Evolutionary conservation across 2,888 invertebrate species (phyloP), one percentile per base, ranked within the genome.

Genomic region (Nebria brevicollis): DNA sequence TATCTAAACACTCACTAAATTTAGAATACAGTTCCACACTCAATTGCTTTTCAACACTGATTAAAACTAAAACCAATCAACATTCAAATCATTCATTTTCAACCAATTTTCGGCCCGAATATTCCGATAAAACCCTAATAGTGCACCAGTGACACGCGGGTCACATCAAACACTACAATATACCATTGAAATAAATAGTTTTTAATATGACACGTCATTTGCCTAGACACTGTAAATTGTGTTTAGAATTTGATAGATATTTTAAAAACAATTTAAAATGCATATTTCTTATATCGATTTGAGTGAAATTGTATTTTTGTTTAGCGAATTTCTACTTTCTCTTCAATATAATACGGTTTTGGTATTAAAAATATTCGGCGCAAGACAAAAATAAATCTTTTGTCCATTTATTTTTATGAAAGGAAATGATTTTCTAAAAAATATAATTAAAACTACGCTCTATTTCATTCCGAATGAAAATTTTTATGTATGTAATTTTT

Each of bases 1-100:
- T 54, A 70, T 70, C 70, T n/a, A 66, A 20, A 25, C 6, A 70
- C 26, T 25, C 70, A 20, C 70, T 25, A 70, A 20, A 34, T 25
- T 70, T 34, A 34, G 25, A 70, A 70, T 26, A 70, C 70, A 15
- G 25, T 70, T 70, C 11, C 11, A n/a, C 70, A 70, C 20, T 13
- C 70, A 26, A 70, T 54, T 54, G 4, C 4, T 54, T 54, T 54
- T 13, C 8, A 54, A 54, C 7, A 7, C 8, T 54, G 54, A 54
- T 54, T 54, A 54, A 11, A 54, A 11, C 7, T 54, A 8, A 54
- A 11, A 11, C 8, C 2, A 2, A 7, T 54, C 7, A 3, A 11
- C 8, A 54, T 0, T 3, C 8, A 7, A 54, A 54, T 13, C 54
- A 7, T 54, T 54, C 0, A 54, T 11, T 54, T 54, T 0, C 7